phyloP scores from a whole-genome alignment of 1,140 invertebrate species.

The Papilio xuthus region DNA sequence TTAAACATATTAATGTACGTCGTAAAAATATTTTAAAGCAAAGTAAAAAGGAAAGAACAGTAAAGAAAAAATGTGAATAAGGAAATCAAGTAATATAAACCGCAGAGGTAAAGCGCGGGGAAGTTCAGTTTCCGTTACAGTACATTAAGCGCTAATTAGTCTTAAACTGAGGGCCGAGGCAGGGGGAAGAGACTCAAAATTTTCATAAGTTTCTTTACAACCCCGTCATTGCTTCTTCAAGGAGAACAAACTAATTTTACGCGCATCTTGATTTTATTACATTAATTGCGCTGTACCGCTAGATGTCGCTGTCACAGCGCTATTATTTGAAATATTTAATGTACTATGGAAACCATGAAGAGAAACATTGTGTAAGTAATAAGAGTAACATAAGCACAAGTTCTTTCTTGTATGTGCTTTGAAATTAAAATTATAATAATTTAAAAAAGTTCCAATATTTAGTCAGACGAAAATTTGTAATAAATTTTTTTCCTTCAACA shows the following conservation, averaged over 20 bases:
- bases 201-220: constrained; percentile 6
- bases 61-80: constrained; percentile 22
- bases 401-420: too few relatives aligned
- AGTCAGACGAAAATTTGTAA: too few relatives aligned
- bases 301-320: constrained; percentile 8
- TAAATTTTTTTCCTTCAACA: neutral
- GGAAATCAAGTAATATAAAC: constrained; percentile 48
- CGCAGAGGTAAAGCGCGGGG: constrained; percentile 17
- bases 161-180: neutral
- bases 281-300: neutral
- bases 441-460: too few relatives aligned
- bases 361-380: neutral
- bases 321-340: neutral
- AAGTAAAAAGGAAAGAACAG: neutral
- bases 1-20: too few relatives aligned
- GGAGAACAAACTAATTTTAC: constrained; percentile 1
- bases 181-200: constrained; percentile 21
- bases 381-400: too few relatives aligned
- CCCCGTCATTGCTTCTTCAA: neutral
- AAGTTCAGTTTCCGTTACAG: constrained; percentile 53
- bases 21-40: neutral
- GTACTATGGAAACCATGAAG: neutral
- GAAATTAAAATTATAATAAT: too few relatives aligned
- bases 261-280: neutral
- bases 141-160: constrained; percentile 63